These are phyloP conservation scores for Benitochromis conjunctus DNA, from an alignment of 2,113 vertebrate genomes.

Conservation along the genomic window DNA sequence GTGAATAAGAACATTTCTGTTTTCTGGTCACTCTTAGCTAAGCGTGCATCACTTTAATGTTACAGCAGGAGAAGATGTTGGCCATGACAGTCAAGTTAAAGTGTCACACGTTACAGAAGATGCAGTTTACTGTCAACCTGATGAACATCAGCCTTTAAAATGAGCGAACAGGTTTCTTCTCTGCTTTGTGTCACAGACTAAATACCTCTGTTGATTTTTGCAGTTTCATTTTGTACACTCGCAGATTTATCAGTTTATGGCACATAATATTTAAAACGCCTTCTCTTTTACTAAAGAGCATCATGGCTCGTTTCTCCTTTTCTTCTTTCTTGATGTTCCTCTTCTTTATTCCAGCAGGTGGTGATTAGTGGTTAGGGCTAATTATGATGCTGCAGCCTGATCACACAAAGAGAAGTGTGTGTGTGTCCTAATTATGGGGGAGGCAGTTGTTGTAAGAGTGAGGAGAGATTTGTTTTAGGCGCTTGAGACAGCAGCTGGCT, in stretches of 20 bases:
- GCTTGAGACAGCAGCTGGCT: accelerated
- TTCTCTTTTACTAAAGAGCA: background rate
- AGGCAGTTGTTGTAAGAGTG: background rate
- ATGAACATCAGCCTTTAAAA: background rate
- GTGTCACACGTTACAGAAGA: background rate
- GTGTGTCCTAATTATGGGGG: background rate
- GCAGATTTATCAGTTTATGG: accelerated
- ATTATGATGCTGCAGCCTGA: background rate
- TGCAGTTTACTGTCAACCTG: background rate
- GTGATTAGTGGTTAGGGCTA: background rate
- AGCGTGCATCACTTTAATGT: accelerated
- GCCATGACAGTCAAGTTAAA: background rate
- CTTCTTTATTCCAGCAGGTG: conserved; percentile 9
- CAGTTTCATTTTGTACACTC: background rate
- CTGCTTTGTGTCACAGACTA: background rate
- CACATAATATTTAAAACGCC: background rate
- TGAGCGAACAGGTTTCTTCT: background rate
- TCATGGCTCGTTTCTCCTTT: background rate
- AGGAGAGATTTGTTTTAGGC: accelerated
- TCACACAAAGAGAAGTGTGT: background rate
- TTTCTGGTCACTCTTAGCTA: background rate
- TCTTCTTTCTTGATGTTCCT: background rate
- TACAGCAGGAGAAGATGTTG: background rate
- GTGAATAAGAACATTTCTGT: background rate
- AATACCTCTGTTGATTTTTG: background rate